Base-by-base conservation (phyloP, 2,888 invertebrate species). In the Lycaena phlaeas region DNA sequence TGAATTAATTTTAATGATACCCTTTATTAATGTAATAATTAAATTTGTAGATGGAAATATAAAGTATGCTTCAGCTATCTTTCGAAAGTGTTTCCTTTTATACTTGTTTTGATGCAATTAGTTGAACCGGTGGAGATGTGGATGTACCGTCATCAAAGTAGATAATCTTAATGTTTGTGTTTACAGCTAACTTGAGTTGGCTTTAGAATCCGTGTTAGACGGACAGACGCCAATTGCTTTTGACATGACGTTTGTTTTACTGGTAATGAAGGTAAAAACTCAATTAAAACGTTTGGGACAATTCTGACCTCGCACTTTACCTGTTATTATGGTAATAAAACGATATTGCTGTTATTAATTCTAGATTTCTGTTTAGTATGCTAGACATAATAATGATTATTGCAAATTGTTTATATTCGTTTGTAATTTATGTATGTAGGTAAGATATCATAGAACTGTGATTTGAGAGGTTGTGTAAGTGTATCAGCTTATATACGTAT, bases 191-290 rank as follows among this genome's bases (percentile, higher is more conserved):
- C 39, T 28, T 28, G 27, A 46, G 39, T 52, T 53, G 52, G 52
- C 52, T 39, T 47, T 50, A 46, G 45, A 46, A 46, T 26, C 43
- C 36, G 41, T 27, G 45, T 45, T 40, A 53, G 53, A 53, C 53
- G 36, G 39, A 43, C 39, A 29, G 50, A 44, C 52, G 53, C 52
- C 53, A 50, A 39, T n/a, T n/a, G n/a, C n/a, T n/a, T n/a, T 41
- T 41, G 43, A 30, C 39, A 40, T 27, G 37, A 42, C 15, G 25
- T 22, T 25, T 22, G 9, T 36, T 26, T 31, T 31, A 31, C 26
- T 22, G 9, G 25, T 17, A 34, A 34, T 34, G 12, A 34, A 34
- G 34, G 22, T 22, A 34, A 34, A 17, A 34, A 34, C 34, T 18
- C 22, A 18, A 18, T 34, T 34, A 18, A 17, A 18, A 12, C 18